phyloP scores from a whole-genome alignment of 2,113 vertebrate species.

The rabbit (Oryctolagus cuniculus) region mOryCun1.1 NC_091440.1:4779501-4780000 shows the following conservation, averaged over 20 bases:
- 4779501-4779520: background rate
- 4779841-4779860: background rate
- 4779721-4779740: background rate
- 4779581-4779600: background rate
- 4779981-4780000: background rate
- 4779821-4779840: background rate
- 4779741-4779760: background rate
- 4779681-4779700: background rate
- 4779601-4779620: accelerated
- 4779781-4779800: background rate
- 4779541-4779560: background rate
- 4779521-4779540: accelerated
- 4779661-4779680: background rate
- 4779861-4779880: background rate
- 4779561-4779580: background rate
- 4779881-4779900: background rate
- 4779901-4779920: background rate
- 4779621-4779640: background rate
- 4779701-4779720: background rate
- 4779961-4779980: accelerated
- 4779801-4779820: background rate
- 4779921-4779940: background rate
- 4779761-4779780: background rate
- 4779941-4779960: background rate
- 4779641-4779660: background rate